Conservation (phyloP, 2,797 vertebrate genomes). For the Hydrolagus colliei region DNA sequence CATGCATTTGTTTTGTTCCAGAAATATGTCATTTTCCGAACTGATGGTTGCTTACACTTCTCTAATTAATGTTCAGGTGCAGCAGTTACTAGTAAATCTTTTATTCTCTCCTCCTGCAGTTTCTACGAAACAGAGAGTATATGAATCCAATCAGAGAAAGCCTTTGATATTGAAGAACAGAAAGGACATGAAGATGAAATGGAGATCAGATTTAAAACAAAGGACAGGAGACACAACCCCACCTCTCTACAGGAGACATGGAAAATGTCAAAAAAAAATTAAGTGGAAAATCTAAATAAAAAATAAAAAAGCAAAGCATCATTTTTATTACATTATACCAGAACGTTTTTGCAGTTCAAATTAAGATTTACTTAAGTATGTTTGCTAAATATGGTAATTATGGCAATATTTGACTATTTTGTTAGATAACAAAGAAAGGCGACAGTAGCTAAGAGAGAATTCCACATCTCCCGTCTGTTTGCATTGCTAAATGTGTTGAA, state of each 20-base stretch:
- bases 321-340: too few species aligned
- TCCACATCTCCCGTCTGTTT: conserved; percentile 24
- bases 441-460: neutral
- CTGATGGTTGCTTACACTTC: too few species aligned
- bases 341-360: neutral
- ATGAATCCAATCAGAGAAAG: neutral
- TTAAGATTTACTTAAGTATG: neutral
- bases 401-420: neutral
- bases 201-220: neutral
- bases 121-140: neutral
- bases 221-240: neutral
- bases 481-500: conserved; percentile 26
- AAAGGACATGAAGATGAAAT: neutral
- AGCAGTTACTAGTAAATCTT: too few species aligned
- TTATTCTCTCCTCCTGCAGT: too few species aligned
- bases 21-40: too few species aligned
- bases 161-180: neutral
- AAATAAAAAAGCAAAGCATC: neutral
- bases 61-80: too few species aligned
- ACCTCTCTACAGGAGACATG: neutral
- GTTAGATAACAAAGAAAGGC: neutral
- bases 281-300: neutral
- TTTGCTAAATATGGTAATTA: neutral
- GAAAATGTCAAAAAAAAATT: neutral
- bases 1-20: too few species aligned